Base-by-base conservation (phyloP, 2,797 vertebrate genomes). In the Syngnathus rostellatus region DNA sequence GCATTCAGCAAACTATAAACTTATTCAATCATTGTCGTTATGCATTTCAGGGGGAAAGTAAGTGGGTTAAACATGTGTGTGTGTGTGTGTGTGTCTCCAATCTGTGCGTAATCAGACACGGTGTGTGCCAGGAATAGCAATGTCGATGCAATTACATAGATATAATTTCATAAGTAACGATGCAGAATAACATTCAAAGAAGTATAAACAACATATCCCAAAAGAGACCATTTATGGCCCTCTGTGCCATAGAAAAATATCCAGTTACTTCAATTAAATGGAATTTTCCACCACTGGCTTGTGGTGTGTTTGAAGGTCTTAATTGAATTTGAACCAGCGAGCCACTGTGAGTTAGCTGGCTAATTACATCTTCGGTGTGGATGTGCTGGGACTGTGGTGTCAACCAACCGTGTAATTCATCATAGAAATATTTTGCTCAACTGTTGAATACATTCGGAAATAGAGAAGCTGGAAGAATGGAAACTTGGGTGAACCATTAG, bases 241-340 rank as follows among this genome's bases (percentile, higher is more conserved):
- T 66, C 64, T 58, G 21, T 59, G 77, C 74, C 83, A 4, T 31
- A 31, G 2, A 25, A 25, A 25, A 25, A 25, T 25, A 25, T 25
- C 77, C 74, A 77, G 81, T 89, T 87, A 82, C 89, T 80, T 83
- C 71, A 87, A 84, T 88, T 88, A 82, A 89, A 90, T 89, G 82
- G 45, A 85, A 88, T 91, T 90, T 89, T 88, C 88, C 86, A 86
- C 77, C 83, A 77, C 74, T 75, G 83, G 82, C 79, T 77, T 67
- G 69, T 61, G 65, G 75, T 73, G 72, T 72, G 77, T 87, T 86
- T 85, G 77, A 88, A 85, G 82, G 82, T 66, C 66, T 66, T 89
- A 88, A 90, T 88, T 89, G 77, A 85, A 89, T 89, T 87, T 86
- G 77, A 72, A 71, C 68, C 43, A 62, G 74, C 46, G 66, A 72